Percentiles rank a stretch among this genome's conserved stretches.
Conservation (phyloP, 2,797 vertebrate genomes). For the Falco cherrug region DNA sequence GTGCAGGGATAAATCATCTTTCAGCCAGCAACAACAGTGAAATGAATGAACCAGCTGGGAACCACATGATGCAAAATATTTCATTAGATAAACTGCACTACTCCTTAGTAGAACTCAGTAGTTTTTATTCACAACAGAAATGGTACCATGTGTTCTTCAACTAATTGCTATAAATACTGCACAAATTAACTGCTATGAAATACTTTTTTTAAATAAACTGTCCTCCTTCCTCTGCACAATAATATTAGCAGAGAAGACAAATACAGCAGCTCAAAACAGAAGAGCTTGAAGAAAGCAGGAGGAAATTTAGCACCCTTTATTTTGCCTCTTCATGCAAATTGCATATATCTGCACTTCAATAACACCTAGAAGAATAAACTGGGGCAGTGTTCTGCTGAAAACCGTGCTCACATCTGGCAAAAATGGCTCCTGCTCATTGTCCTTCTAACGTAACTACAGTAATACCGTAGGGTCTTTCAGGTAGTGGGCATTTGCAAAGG, state of each 20-base stretch:
- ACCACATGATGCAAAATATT: neutral
- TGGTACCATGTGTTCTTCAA: neutral
- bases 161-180: neutral
- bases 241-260: neutral
- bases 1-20: slow-evolving; percentile 10
- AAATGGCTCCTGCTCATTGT: neutral
- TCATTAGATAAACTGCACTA: neutral
- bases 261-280: neutral
- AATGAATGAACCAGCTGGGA: neutral
- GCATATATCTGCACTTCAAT: neutral
- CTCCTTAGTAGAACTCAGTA: neutral
- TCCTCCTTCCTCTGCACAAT: neutral
- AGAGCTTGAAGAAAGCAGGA: slow-evolving; percentile 15
- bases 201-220: slow-evolving; percentile 32
- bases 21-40: neutral
- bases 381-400: neutral
- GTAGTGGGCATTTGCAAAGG: neutral
- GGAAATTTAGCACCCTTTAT: neutral
- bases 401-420: neutral
- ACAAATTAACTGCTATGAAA: neutral
- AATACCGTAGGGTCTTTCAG: neutral
- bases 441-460: neutral
- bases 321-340: slow-evolving; percentile 8
- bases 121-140: neutral
- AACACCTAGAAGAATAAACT: neutral